These are phyloP conservation scores for Scytalopus superciliaris DNA, from an alignment of 2,113 vertebrate species.

Conservation along the genomic window DNA sequence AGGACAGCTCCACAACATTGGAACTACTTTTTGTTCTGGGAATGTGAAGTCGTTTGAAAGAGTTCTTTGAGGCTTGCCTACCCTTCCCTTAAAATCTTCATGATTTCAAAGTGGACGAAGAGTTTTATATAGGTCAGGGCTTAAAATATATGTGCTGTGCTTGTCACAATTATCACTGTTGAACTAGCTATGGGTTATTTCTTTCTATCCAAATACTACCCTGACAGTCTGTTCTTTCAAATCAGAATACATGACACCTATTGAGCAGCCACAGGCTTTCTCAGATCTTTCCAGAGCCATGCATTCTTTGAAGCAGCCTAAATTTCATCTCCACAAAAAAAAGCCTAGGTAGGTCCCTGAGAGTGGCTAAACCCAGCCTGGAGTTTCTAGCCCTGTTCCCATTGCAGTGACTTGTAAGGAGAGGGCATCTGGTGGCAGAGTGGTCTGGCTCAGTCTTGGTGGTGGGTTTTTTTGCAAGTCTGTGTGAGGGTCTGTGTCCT, in stretches of 20 bases:
- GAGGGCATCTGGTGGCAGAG: background rate
- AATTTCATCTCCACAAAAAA: background rate
- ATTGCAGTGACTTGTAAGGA: background rate
- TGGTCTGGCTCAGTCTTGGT: background rate
- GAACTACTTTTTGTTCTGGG: background rate
- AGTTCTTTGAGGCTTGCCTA: background rate
- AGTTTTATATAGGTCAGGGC: background rate
- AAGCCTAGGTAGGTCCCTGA: rapidly evolving
- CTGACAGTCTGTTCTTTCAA: background rate
- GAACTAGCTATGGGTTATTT: background rate
- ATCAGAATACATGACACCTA: background rate
- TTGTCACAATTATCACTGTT: background rate
- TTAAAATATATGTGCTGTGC: background rate
- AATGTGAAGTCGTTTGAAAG: background rate
- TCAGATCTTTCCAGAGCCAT: background rate
- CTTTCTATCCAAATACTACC: background rate
- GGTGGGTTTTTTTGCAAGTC: background rate
- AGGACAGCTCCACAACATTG: background rate
- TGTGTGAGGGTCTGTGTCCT: background rate
- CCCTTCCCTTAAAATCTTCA: background rate
- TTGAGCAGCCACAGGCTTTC: background rate
- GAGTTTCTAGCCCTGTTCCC: background rate
- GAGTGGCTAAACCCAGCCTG: background rate
- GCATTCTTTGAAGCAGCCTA: background rate
- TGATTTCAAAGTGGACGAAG: background rate